Evolutionary conservation across 2,113 vertebrate genomes (phyloP), one percentile per base, ranked within the genome.

Genomic region (Ophiodon elongatus): DNA sequence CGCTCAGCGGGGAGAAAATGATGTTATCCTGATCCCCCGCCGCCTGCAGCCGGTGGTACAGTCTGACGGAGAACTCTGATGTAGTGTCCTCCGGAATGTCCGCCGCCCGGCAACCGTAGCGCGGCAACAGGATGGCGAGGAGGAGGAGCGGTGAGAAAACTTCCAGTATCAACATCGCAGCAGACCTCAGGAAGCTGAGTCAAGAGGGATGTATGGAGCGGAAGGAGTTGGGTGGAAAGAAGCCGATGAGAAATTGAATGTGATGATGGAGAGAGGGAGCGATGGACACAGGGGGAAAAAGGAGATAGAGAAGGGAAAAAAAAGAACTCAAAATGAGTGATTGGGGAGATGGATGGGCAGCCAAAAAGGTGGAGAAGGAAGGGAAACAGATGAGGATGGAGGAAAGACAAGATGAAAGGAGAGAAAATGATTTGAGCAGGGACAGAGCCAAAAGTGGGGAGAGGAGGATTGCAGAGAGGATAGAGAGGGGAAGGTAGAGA

Each of bases 1-100:
- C 94, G 43, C 98, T 98, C 85, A 99, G 76, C 0, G 98, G 98
- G 76, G 98, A 99, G 91, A 98, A 99, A 31, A 99, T 92, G 73
- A 99, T 98, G 88, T 99, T 99, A 78, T 98, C 98, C 87, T 99
- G 97, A 76, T 96, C 96, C 65, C 93, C 96, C 1, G 89, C 80
- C 7, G 95, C 95, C 96, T 97, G 93, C 81, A 99, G 96, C 89
- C 93, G 96, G 83, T 97, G 97, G 93, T 99, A 99, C 90, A 99
- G 63, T 67, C 96, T 97, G 90, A 99, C 97, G 0, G 98, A 97
- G 85, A 99, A 96, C 90, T 98, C 97, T 1, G 97, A 90, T 41
- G 97, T 96, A 76, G 94, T 94, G 86, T 97, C 97, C 92, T 97
- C 97, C 0, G 96, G 96, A 79, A 96, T 89, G 86, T 92, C 95